A percentile compares a stretch with the other conserved stretches of the same genome.
Evolutionary conservation across 2,113 vertebrate genomes (phyloP).

Genomic region (Anolis sagrei): DNA sequence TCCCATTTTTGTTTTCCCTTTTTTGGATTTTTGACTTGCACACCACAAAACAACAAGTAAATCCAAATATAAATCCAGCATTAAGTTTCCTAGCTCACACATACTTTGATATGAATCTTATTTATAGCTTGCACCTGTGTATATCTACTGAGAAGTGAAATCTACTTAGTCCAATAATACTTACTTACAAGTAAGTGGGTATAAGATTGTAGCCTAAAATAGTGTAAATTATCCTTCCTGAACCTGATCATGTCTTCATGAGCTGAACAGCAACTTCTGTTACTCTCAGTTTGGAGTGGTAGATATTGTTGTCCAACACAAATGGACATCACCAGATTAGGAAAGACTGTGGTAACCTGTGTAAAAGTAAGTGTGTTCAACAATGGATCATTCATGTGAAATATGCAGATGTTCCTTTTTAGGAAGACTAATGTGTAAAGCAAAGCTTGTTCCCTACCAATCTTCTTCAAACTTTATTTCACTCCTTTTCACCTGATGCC

Average conservation of each 20-base stretch:
- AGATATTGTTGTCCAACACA: too few relatives aligned
- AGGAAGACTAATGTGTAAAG: background rate
- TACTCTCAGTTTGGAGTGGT: too few relatives aligned
- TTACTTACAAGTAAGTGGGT: background rate
- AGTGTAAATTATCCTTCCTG: background rate
- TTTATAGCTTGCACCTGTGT: too few relatives aligned
- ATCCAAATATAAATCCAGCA: background rate
- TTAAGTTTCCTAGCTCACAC: background rate
- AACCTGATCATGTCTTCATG: too few relatives aligned
- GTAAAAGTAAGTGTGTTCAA: background rate
- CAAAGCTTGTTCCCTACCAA: background rate
- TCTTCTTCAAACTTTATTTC: background rate
- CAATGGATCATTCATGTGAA: background rate
- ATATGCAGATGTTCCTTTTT: background rate
- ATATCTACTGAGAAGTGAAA: too few relatives aligned
- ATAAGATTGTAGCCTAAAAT: background rate
- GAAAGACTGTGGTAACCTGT: background rate
- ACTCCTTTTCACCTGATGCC: too few relatives aligned
- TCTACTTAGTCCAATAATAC: background rate
- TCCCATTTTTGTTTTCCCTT: too few relatives aligned
- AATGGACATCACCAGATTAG: too few relatives aligned
- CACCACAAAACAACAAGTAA: background rate
- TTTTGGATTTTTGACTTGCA: too few relatives aligned
- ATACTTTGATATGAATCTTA: background rate
- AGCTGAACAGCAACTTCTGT: too few relatives aligned